Conservation (phyloP, 2,797 vertebrate genomes). For the Hylomyscus alleni region DNA sequence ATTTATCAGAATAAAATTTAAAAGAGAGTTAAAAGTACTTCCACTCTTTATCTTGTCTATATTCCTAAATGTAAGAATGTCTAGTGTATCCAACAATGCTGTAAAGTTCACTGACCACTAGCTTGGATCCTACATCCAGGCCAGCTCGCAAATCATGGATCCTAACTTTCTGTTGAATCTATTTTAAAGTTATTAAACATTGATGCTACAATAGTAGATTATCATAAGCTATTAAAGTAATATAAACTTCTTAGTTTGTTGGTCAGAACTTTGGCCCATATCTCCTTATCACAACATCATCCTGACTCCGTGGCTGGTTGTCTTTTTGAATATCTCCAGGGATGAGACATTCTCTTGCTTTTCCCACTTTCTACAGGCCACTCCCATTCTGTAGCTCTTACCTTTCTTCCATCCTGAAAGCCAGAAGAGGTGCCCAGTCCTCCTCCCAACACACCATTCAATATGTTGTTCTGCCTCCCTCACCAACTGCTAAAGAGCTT, state of each 20-base stretch:
- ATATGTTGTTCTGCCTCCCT: background rate
- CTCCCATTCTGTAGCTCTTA: background rate
- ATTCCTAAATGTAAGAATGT: background rate
- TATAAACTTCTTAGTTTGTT: background rate
- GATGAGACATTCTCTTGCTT: background rate
- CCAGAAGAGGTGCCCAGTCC: background rate
- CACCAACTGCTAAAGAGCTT: background rate
- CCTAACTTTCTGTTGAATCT: background rate
- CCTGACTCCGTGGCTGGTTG: background rate
- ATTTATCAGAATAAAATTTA: background rate
- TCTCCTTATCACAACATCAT: background rate
- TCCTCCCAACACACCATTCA: background rate
- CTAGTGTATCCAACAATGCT: background rate
- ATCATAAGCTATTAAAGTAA: background rate
- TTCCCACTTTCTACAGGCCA: no score
- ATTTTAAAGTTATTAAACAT: background rate
- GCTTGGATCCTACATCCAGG: background rate
- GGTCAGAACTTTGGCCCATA: background rate
- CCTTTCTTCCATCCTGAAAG: background rate
- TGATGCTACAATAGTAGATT: background rate
- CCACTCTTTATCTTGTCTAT: background rate
- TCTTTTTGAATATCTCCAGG: background rate
- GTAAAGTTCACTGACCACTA: background rate
- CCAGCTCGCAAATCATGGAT: background rate
- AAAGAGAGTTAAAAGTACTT: background rate